These are phyloP conservation scores for Littorina saxatilis DNA, from an alignment of 1,140 invertebrate genomes.

Conservation along the genomic window DNA sequence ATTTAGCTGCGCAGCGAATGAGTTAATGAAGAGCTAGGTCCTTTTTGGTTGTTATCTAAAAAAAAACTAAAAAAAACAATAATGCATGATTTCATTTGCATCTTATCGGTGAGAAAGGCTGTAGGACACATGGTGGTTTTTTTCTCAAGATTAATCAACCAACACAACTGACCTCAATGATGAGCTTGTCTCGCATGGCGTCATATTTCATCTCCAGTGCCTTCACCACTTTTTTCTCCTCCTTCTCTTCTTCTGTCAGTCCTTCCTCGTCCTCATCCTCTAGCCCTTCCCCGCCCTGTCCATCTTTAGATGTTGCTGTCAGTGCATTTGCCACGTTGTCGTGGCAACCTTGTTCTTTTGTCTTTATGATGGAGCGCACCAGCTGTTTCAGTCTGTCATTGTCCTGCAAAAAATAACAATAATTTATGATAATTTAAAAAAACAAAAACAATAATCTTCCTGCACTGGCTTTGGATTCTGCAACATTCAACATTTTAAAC, in stretches of 20 bases:
- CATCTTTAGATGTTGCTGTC: slow-evolving; percentile 33
- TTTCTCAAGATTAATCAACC: too few relatives aligned
- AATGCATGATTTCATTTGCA: too few relatives aligned
- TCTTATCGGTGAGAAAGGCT: too few relatives aligned
- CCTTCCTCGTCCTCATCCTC: slow-evolving; percentile 30
- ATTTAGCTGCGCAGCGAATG: too few relatives aligned
- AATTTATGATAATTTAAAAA: too few relatives aligned
- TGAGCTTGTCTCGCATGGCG: slow-evolving; percentile 67
- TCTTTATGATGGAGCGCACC: neutral
- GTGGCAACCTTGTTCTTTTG: slow-evolving; percentile 37
- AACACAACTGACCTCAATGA: slow-evolving; percentile 69
- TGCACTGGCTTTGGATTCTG: too few relatives aligned
- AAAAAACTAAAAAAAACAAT: too few relatives aligned
- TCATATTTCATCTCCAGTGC: slow-evolving; percentile 71
- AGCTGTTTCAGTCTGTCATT: slow-evolving; percentile 14
- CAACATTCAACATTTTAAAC: too few relatives aligned
- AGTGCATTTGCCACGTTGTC: slow-evolving; percentile 66
- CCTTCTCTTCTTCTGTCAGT: slow-evolving; percentile 36
- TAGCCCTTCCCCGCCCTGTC: neutral
- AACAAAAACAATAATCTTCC: too few relatives aligned
- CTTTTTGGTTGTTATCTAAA: too few relatives aligned
- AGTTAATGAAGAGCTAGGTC: too few relatives aligned
- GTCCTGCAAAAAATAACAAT: slow-evolving; percentile 16
- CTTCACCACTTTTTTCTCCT: slow-evolving; percentile 56
- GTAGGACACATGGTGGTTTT: too few relatives aligned